Conservation (phyloP, 2,113 vertebrate genomes). For the Gymnobelideus leadbeateri region DNA sequence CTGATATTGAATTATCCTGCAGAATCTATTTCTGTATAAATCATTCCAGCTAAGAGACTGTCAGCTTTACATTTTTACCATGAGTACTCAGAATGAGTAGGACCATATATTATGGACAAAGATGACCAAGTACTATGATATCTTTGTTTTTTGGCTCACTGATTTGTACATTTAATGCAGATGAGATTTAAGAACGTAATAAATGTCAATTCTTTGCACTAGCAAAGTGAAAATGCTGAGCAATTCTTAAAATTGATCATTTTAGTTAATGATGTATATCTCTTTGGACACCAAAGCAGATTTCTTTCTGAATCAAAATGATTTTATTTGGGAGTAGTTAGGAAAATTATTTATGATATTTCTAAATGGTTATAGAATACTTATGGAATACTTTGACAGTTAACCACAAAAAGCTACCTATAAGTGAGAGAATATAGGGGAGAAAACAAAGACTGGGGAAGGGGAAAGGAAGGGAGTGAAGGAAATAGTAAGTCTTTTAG, state of each 20-base stretch:
- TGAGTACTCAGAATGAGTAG: conserved; percentile 18
- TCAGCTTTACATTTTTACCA: not conserved
- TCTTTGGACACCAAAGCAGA: conserved; percentile 8
- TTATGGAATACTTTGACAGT: not conserved
- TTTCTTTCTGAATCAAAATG: conserved; percentile 18
- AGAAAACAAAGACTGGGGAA: not conserved
- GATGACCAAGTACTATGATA: conserved; percentile 25
- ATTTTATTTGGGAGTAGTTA: not conserved
- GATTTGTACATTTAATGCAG: conserved; percentile 23
- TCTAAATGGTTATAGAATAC: not conserved
- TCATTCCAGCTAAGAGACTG: conserved; percentile 38
- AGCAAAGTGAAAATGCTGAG: conserved; percentile 51
- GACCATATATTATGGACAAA: not conserved
- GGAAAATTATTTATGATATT: conserved; percentile 12
- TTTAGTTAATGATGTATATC: conserved; percentile 32
- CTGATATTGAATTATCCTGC: not conserved
- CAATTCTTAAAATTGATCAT: conserved; percentile 44
- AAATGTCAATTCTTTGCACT: conserved; percentile 34
- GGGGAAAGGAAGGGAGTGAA: not conserved
- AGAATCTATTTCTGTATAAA: conserved; percentile 40
- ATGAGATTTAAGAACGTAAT: conserved; percentile 46
- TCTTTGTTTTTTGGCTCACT: conserved; percentile 42
- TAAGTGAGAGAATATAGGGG: not conserved
- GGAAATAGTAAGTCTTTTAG: not conserved
- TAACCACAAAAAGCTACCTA: not conserved